Evolutionary conservation across 2,888 invertebrate genomes (phyloP).

Genomic region (Liopterus haemorrhoidalis): DNA sequence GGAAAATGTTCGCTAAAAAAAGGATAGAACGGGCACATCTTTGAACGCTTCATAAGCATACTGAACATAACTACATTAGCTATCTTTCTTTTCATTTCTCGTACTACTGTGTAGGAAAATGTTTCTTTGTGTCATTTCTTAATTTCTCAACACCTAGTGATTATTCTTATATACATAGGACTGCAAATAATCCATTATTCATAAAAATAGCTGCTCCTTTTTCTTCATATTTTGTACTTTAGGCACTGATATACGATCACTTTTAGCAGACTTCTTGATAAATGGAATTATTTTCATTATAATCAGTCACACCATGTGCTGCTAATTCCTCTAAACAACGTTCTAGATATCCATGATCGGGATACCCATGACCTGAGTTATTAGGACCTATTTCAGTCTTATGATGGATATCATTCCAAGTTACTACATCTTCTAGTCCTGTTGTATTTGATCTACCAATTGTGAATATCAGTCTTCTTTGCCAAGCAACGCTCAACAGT

Average conservation of each 20-base stretch:
- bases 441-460: constrained; percentile 84
- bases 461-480: constrained; percentile 75
- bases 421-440: constrained; percentile 83
- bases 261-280: constrained; percentile 42
- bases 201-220: constrained; percentile 1
- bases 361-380: constrained; percentile 60
- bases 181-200: no score
- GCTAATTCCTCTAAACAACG: constrained; percentile 56
- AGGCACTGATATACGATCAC: constrained; percentile 1
- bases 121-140: no score
- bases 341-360: constrained; percentile 70
- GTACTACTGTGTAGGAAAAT: no score
- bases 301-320: constrained; percentile 53
- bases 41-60: no score
- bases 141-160: no score
- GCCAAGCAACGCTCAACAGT: constrained; percentile 75
- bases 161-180: no score
- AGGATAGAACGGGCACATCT: no score
- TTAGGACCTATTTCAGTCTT: constrained; percentile 65
- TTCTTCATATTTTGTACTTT: not conserved
- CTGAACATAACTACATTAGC: no score
- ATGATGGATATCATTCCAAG: constrained; percentile 87
- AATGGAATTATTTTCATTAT: constrained; percentile 36
- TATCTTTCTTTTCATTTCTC: no score
- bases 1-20: no score